A percentile compares a stretch with the other conserved stretches of the same genome.
Evolutionary conservation across 2,888 invertebrate species (phyloP).

Genomic region (Julus scandinavius): DNA sequence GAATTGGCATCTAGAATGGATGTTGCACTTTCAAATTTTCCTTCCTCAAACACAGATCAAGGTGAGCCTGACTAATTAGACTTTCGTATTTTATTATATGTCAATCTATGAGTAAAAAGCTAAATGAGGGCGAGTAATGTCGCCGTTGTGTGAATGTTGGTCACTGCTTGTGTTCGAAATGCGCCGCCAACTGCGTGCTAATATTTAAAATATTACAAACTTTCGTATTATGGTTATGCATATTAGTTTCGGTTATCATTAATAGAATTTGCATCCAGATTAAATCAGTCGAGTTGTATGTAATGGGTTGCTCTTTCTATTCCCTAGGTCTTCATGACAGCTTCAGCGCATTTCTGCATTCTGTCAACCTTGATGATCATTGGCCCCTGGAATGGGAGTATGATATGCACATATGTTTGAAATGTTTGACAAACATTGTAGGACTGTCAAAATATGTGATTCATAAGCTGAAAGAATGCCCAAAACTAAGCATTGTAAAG

Average conservation of each 20-base stretch:
- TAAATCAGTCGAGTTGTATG: too few relatives aligned
- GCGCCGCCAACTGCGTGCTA: not conserved
- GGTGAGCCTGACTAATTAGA: not conserved
- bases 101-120: not conserved
- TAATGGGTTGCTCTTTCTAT: not conserved
- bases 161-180: not conserved
- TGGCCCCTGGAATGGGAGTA: constrained; percentile 6
- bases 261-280: too few relatives aligned
- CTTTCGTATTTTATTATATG: not conserved
- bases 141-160: not conserved
- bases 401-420: constrained; percentile 88
- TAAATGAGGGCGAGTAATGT: too few relatives aligned
- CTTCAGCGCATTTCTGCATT: not conserved
- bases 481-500: not conserved
- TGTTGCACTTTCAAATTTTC: not conserved
- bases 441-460: constrained; percentile 86
- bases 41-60: not conserved
- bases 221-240: not conserved
- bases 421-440: constrained; percentile 82
- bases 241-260: too few relatives aligned
- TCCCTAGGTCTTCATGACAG: not conserved
- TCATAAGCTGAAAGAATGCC: constrained; percentile 81
- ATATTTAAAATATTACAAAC: not conserved
- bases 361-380: not conserved
- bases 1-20: not conserved